These are phyloP conservation scores for Ochotona curzoniae DNA, from an alignment of 2,113 vertebrate genomes.

Conservation along the genomic window DNA sequence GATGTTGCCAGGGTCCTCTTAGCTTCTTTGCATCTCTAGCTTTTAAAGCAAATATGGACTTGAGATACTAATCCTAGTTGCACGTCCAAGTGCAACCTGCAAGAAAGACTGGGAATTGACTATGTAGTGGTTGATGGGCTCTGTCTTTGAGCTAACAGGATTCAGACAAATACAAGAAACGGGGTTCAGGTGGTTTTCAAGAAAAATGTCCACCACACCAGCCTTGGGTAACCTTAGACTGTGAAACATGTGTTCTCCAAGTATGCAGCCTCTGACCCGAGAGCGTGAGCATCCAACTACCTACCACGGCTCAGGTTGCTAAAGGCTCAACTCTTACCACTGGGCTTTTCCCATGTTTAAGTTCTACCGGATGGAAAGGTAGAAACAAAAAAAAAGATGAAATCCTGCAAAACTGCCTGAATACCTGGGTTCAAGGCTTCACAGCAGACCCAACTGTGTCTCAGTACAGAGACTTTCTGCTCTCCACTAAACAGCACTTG, in stretches of 20 bases:
- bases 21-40: neutral
- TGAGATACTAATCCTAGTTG: neutral
- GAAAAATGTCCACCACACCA: neutral
- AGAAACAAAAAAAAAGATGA: neutral
- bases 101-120: neutral
- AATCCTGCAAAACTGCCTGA: neutral
- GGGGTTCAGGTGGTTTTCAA: neutral
- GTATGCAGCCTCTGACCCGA: neutral
- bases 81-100: neutral
- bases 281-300: neutral
- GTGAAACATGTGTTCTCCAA: neutral
- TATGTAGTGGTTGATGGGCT: neutral
- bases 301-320: neutral
- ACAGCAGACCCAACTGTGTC: neutral
- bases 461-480: neutral
- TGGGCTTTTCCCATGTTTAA: neutral
- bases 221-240: neutral
- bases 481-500: neutral
- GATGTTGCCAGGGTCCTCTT: neutral
- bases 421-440: neutral
- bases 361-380: neutral
- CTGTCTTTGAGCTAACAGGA: neutral
- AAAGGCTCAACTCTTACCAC: neutral
- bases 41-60: conserved; percentile 7
- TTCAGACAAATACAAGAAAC: neutral